These are phyloP conservation scores for Dryococelus australis DNA, from an alignment of 2,888 invertebrate species.

Conservation along the genomic window DNA sequence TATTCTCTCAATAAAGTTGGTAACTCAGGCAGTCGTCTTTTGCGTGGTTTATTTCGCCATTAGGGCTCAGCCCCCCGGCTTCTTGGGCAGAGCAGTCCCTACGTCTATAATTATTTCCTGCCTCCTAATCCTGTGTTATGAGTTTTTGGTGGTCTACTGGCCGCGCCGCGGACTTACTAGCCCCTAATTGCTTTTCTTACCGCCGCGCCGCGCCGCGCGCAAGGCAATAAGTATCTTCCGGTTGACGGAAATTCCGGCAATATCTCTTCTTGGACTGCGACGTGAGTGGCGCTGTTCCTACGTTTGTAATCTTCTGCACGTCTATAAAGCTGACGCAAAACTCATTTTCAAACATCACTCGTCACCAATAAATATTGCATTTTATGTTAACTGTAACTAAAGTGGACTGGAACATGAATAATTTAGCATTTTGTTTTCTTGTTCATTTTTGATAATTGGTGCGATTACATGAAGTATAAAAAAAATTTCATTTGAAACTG, in stretches of 20 bases:
- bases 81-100: neutral
- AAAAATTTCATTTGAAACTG: too few species aligned
- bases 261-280: neutral
- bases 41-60: neutral
- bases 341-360: neutral
- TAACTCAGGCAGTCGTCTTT: neutral
- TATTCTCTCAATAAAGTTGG: too few species aligned
- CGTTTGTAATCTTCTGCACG: neutral
- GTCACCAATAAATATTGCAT: neutral
- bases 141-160: conserved; percentile 10
- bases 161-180: neutral
- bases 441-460: too few species aligned
- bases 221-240: neutral
- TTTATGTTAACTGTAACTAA: too few species aligned
- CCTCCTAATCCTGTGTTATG: conserved; percentile 1
- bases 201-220: neutral
- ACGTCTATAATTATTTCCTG: neutral
- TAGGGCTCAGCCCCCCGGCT: neutral
- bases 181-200: neutral
- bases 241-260: neutral
- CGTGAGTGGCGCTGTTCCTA: neutral
- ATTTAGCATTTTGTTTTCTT: too few species aligned
- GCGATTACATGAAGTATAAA: too few species aligned
- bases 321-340: too few species aligned
- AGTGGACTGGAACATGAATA: too few species aligned